Evolutionary conservation across 2,113 vertebrate species (phyloP).

Genomic region (Mungos mungo): DNA sequence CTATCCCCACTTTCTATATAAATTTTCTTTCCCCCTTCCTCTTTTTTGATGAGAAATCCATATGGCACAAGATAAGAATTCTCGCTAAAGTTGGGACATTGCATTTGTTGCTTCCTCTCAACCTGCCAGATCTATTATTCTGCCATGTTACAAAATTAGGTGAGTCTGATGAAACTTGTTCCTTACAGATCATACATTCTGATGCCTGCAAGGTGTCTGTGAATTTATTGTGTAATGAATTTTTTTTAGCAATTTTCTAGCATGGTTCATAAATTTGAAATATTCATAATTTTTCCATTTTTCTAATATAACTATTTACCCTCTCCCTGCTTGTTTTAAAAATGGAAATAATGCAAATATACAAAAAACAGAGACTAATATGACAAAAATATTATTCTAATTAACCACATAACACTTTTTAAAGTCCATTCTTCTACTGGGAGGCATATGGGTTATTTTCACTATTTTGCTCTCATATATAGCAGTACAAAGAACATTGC

Average conservation of each 20-base stretch:
- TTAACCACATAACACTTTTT: not conserved
- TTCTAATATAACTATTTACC: not conserved
- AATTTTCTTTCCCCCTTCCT: not conserved
- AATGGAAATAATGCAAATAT: conserved; percentile 20
- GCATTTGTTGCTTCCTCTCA: conserved; percentile 31
- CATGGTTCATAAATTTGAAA: conserved; percentile 25
- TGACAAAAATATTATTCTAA: not conserved
- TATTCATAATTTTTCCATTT: conserved; percentile 19
- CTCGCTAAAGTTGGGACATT: not conserved
- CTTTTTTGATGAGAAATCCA: not conserved
- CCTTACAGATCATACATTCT: not conserved
- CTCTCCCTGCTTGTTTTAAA: not conserved
- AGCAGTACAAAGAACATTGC: not conserved
- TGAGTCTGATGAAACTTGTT: not conserved
- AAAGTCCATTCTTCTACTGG: not conserved
- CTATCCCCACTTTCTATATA: not conserved
- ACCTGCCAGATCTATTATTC: conserved; percentile 15
- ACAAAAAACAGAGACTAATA: not conserved
- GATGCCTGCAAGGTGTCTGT: conserved; percentile 36
- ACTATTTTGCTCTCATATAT: not conserved
- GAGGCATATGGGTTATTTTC: not conserved
- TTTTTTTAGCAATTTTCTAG: conserved; percentile 28
- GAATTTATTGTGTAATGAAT: conserved; percentile 50
- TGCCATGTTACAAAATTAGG: conserved; percentile 46
- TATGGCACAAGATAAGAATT: conserved; percentile 20